These are phyloP conservation scores for Sebastes vulpes DNA, from an alignment of 2,797 vertebrate species.

Conservation along the genomic window DNA sequence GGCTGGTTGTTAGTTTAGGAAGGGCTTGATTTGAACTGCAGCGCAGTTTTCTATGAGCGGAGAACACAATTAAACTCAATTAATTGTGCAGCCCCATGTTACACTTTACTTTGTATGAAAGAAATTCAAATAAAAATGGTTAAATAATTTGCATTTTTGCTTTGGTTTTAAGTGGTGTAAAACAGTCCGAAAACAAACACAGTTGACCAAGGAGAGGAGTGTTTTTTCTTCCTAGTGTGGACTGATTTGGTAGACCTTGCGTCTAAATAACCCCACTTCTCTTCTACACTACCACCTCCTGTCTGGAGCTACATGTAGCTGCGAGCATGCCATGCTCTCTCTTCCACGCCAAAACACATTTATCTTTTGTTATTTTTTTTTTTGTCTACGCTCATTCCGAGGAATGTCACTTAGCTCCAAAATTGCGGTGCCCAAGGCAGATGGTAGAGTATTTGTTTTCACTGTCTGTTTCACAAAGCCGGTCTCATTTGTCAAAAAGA, in stretches of 20 bases:
- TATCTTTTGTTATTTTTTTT: constrained; percentile 65
- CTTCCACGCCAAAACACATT: constrained; percentile 62
- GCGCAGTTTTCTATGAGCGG: neutral
- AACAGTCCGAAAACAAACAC: constrained; percentile 15
- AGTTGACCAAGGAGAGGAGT: neutral
- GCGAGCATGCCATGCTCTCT: constrained; percentile 14
- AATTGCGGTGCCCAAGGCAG: constrained; percentile 52
- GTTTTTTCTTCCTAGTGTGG: neutral
- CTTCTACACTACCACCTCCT: constrained; percentile 2
- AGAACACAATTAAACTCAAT: too few relatives aligned
- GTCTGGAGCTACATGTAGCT: constrained; percentile 43
- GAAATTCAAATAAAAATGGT: neutral
- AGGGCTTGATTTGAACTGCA: too few relatives aligned
- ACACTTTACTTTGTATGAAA: neutral
- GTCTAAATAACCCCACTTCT: neutral
- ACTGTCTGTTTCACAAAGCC: constrained; percentile 72
- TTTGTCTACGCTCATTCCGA: constrained; percentile 69
- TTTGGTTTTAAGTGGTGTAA: neutral
- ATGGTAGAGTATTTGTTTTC: constrained; percentile 77
- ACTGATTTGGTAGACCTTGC: neutral
- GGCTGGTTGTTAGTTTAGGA: too few relatives aligned
- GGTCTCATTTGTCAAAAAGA: constrained; percentile 79
- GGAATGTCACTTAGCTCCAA: constrained; percentile 72
- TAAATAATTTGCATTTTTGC: neutral
- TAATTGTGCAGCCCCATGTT: too few relatives aligned